A percentile compares a stretch with the other conserved stretches of the same genome.
These are phyloP conservation scores for Poecile atricapillus DNA, from an alignment of 2,113 vertebrate species.

Conservation along the genomic window DNA sequence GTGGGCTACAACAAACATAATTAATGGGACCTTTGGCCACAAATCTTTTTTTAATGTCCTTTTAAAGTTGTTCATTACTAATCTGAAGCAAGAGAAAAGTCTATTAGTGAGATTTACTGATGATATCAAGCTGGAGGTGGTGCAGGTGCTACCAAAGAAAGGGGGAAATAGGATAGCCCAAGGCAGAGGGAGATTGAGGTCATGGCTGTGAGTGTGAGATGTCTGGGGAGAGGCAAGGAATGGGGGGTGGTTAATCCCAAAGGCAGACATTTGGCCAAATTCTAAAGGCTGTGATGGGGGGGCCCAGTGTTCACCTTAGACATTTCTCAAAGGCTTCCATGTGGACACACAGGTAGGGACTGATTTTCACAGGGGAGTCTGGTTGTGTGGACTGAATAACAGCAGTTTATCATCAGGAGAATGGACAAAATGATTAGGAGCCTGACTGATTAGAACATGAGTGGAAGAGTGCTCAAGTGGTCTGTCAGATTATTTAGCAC, in stretches of 20 bases:
- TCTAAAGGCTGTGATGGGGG: neutral
- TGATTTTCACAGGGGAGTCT: neutral
- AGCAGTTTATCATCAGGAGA: neutral
- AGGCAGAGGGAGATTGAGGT: neutral
- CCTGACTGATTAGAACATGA: neutral
- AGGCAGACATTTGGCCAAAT: neutral
- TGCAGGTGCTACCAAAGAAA: neutral
- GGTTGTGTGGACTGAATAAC: neutral
- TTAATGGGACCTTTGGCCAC: conserved; percentile 43
- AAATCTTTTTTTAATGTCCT: conserved; percentile 57
- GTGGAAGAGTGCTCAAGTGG: neutral
- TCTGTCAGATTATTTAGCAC: neutral
- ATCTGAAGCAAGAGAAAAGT: conserved; percentile 22
- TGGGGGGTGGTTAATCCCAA: neutral
- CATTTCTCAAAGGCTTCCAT: neutral
- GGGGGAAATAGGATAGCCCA: neutral
- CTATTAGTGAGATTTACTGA: conserved; percentile 6
- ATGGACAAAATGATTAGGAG: neutral
- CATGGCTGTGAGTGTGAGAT: neutral
- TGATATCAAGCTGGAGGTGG: neutral
- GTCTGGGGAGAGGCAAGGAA: neutral
- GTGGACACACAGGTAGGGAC: neutral
- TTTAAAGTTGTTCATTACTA: conserved; percentile 53
- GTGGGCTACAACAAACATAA: conserved; percentile 39
- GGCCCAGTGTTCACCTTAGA: neutral